Evolutionary conservation across 2,888 invertebrate genomes (phyloP).

Genomic region (Rhamphomyia laevipes): DNA sequence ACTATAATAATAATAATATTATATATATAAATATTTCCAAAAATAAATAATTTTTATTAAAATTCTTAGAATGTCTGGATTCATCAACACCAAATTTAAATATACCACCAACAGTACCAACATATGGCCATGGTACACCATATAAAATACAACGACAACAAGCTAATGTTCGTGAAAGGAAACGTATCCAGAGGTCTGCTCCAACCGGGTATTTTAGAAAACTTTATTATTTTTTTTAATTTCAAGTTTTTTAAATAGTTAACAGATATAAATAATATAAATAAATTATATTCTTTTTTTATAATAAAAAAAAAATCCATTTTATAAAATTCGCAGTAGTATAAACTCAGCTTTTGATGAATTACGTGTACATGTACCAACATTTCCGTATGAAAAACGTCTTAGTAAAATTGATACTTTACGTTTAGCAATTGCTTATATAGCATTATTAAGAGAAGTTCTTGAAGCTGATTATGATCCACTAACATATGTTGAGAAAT

Average conservation of each 20-base stretch:
- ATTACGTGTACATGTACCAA: constrained; percentile 93
- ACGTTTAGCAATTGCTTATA: constrained; percentile 93
- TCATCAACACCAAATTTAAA: constrained; percentile 24
- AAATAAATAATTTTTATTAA: neutral
- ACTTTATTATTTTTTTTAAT: neutral
- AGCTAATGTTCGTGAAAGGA: constrained; percentile 91
- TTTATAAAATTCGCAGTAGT: constrained; percentile 60
- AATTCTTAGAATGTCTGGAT: constrained; percentile 14
- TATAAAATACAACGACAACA: constrained; percentile 80
- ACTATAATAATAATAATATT: neutral
- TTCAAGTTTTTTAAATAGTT: neutral
- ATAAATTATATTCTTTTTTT: neutral
- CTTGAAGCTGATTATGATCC: constrained; percentile 83
- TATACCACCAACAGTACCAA: constrained; percentile 10
- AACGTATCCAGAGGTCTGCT: constrained; percentile 96
- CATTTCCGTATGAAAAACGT: constrained; percentile 97
- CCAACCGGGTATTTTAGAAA: constrained; percentile 58
- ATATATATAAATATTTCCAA: neutral
- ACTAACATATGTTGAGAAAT: constrained; percentile 84
- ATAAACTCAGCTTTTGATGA: constrained; percentile 99
- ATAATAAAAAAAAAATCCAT: neutral
- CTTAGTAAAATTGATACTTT: constrained; percentile 98
- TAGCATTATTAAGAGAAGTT: constrained; percentile 82
- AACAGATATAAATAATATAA: no score
- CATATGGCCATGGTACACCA: constrained; percentile 16